These are phyloP conservation scores for Mormyrops attenuatus DNA, from an alignment of 2,797 vertebrate genomes.

Conservation along the genomic window DNA sequence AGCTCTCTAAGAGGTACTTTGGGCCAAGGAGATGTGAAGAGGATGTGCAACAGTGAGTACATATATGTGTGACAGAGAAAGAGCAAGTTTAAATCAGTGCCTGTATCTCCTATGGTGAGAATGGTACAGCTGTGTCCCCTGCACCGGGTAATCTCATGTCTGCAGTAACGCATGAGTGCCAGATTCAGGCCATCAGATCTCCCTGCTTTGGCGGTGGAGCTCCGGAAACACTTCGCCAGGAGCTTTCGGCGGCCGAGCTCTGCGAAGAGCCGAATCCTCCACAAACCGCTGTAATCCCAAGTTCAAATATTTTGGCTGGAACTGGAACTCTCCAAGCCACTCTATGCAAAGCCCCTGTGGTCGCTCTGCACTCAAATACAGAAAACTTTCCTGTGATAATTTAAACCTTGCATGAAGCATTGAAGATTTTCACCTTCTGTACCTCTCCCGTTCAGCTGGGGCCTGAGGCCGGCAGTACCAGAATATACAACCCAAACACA, in stretches of 20 bases:
- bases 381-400: neutral
- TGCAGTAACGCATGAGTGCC: neutral
- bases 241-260: neutral
- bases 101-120: neutral
- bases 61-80: neutral
- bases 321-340: neutral
- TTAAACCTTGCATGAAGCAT: neutral
- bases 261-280: neutral
- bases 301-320: conserved; percentile 17
- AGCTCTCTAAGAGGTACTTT: neutral
- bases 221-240: neutral
- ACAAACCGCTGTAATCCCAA: conserved; percentile 9
- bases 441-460: neutral
- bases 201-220: neutral
- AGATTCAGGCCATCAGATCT: neutral
- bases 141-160: neutral
- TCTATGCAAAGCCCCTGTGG: neutral
- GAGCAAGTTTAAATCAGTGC: neutral
- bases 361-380: neutral
- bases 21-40: neutral
- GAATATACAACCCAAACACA: neutral
- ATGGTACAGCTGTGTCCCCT: neutral
- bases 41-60: neutral
- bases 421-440: neutral
- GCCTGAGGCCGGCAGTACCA: neutral